phyloP scores from a whole-genome alignment of 2,113 vertebrate genomes.

The Cynopterus brachyotis region DNA sequence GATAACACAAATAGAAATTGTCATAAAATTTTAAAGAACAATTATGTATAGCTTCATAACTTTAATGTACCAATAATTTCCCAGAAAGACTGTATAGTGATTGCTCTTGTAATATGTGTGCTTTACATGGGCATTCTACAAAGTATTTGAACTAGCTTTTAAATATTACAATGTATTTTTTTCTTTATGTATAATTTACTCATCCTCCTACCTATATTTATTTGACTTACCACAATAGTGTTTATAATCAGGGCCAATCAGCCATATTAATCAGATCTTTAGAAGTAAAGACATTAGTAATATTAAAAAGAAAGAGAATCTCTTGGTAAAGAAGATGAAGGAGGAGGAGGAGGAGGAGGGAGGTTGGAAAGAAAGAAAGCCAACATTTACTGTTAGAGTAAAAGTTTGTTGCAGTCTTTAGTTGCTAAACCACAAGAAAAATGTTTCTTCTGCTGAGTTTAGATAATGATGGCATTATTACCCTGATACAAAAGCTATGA shows the following conservation, averaged over 20 bases:
- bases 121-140: background rate
- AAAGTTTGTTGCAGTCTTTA: background rate
- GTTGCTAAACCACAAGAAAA: background rate
- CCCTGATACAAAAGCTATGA: background rate
- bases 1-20: background rate
- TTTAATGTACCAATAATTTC: background rate
- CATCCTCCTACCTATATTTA: background rate
- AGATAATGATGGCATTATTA: background rate
- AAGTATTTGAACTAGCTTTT: background rate
- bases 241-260: background rate
- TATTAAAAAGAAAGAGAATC: background rate
- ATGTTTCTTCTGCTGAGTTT: background rate
- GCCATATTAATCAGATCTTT: background rate
- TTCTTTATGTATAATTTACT: background rate
- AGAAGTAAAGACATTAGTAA: background rate
- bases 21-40: background rate
- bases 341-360: fast-evolving
- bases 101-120: background rate
- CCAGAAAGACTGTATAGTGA: background rate
- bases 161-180: background rate
- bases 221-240: background rate
- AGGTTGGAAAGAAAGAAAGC: fast-evolving
- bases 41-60: background rate
- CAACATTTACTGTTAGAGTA: background rate
- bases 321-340: background rate